Percentiles rank a stretch among this genome's conserved stretches.
phyloP scores from a whole-genome alignment of 2,888 invertebrate genomes.

The Pammene fasciana region DNA sequence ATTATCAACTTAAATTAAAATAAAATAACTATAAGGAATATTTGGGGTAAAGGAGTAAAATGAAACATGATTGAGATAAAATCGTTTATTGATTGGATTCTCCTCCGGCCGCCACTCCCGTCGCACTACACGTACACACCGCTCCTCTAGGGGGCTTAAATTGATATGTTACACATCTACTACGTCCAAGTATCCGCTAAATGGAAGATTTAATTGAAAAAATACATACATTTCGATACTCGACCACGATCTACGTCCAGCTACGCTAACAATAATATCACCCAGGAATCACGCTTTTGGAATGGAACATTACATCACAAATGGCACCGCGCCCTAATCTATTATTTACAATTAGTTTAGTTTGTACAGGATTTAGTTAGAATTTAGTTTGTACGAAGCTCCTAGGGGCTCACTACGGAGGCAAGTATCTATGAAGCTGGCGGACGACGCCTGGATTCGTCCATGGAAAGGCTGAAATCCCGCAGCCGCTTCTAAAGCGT shows the following conservation, averaged over 20 bases:
- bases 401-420: conserved; percentile 20
- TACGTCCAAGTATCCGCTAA: conserved; percentile 23
- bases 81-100: conserved; percentile 66
- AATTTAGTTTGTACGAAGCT: conserved; percentile 40
- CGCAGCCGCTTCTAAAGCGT: background rate
- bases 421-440: background rate
- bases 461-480: background rate
- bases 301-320: conserved; percentile 69
- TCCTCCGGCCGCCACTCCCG: conserved; percentile 44
- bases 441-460: no score
- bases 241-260: conserved; percentile 2
- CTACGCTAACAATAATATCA: conserved; percentile 61
- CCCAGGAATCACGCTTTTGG: conserved; percentile 66
- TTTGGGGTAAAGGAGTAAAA: conserved; percentile 4
- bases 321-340: conserved; percentile 59
- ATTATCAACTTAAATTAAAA: no score
- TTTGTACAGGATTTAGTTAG: conserved; percentile 51
- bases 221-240: conserved; percentile 20
- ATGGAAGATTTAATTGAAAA: conserved; percentile 22
- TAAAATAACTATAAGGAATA: no score
- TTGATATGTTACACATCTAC: conserved; percentile 38
- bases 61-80: conserved; percentile 47
- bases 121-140: conserved; percentile 20
- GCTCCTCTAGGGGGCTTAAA: conserved; percentile 26
- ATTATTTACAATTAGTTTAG: conserved; percentile 53